These are phyloP conservation scores for Himalopsyche kuldschensis DNA, from an alignment of 2,888 invertebrate genomes.

Conservation along the genomic window DNA sequence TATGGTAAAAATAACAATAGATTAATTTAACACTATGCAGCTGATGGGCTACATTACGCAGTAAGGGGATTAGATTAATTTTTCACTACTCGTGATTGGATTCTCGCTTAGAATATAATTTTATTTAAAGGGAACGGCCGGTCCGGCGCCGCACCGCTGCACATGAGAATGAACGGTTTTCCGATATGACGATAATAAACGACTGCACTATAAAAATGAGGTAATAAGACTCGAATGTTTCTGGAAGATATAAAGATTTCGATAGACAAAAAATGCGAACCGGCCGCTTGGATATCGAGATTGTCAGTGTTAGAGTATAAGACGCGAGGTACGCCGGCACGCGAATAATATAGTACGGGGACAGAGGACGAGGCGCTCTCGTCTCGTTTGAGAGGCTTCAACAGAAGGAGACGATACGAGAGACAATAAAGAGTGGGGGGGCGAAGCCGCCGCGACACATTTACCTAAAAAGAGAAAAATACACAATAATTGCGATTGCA, in stretches of 20 bases:
- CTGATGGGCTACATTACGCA: neutral
- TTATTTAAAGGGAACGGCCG: neutral
- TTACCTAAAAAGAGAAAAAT: slow-evolving; percentile 34
- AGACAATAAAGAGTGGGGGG: slow-evolving; percentile 29
- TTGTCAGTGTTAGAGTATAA: neutral
- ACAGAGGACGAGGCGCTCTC: neutral
- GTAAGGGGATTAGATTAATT: neutral
- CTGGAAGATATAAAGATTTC: neutral
- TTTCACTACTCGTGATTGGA: neutral
- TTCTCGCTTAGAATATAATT: neutral
- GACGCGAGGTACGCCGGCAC: neutral
- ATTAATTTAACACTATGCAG: neutral
- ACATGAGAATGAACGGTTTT: neutral
- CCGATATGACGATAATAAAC: neutral
- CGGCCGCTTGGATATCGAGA: neutral
- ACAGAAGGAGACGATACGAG: slow-evolving; percentile 7
- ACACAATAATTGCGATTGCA: slow-evolving; percentile 38
- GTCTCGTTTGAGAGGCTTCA: too few relatives aligned
- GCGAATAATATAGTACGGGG: neutral
- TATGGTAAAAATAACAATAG: neutral
- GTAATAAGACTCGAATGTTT: neutral
- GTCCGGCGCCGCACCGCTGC: neutral
- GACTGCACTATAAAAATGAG: neutral
- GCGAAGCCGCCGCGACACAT: slow-evolving; percentile 30
- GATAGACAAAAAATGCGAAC: neutral